Conservation (phyloP, 2,113 vertebrate genomes). For the Deroptyus accipitrinus region DNA sequence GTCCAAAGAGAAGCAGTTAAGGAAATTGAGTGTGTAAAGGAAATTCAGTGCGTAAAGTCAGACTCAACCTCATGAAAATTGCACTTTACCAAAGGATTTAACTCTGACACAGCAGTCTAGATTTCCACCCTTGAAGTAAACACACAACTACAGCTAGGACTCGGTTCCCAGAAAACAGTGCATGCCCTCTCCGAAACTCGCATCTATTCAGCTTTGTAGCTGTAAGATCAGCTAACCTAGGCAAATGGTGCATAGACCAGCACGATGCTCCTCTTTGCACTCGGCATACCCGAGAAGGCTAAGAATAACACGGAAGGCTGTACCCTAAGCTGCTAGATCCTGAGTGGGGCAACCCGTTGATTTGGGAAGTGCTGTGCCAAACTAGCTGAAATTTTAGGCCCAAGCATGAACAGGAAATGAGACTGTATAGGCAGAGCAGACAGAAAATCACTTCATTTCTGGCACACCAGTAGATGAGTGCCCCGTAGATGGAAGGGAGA, state of each 20-base stretch:
- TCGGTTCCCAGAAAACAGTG: not conserved
- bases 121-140: not conserved
- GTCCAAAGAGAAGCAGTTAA: not conserved
- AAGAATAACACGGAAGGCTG: not conserved
- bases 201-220: not conserved
- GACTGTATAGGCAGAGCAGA: not conserved
- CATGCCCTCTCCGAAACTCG: not conserved
- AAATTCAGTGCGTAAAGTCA: not conserved
- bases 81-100: not conserved
- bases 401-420: not conserved
- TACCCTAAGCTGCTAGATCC: not conserved
- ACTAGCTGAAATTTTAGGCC: not conserved
- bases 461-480: not conserved
- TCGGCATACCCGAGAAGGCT: not conserved
- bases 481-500: not conserved
- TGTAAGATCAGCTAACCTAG: not conserved
- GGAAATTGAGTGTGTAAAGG: not conserved
- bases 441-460: slow-evolving; percentile 17
- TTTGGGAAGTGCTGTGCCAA: not conserved
- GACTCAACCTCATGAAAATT: not conserved
- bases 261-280: not conserved
- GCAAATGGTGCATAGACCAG: not conserved
- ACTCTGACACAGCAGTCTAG: not conserved
- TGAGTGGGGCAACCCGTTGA: not conserved
- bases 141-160: not conserved